A percentile compares a stretch with the other conserved stretches of the same genome.
These are phyloP conservation scores for Brenthis daphne DNA, from an alignment of 2,888 invertebrate species.

Conservation along the genomic window DNA sequence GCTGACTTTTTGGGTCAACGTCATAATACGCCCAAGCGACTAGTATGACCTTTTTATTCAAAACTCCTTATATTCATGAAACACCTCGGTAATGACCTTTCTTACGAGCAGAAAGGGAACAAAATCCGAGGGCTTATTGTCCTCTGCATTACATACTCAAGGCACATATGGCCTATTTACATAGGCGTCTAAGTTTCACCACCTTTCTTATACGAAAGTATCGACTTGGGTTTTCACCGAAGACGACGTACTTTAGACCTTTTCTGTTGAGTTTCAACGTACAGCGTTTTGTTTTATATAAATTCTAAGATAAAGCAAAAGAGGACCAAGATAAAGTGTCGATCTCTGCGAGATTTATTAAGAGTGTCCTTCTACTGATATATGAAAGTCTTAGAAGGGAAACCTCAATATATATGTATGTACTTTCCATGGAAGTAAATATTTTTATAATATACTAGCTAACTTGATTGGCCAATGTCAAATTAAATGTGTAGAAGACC, in stretches of 20 bases:
- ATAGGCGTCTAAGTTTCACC: constrained; percentile 29
- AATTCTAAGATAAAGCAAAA: constrained; percentile 19
- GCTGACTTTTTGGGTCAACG: not conserved
- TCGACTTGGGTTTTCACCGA: constrained; percentile 23
- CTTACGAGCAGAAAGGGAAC: constrained; percentile 25
- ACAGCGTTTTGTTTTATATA: constrained; percentile 20
- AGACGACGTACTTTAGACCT: constrained; percentile 23
- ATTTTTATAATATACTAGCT: no score
- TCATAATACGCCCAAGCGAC: constrained; percentile 5
- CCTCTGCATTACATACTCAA: constrained; percentile 20
- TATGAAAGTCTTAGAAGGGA: not conserved
- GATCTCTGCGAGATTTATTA: constrained; percentile 26
- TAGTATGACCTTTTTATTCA: constrained; percentile 15
- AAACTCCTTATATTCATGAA: constrained; percentile 24
- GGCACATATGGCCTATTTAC: constrained; percentile 28
- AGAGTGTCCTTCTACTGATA: constrained; percentile 23
- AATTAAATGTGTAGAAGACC: no score
- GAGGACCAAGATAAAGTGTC: constrained; percentile 26
- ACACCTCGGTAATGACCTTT: constrained; percentile 23
- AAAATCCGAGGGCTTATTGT: constrained; percentile 26
- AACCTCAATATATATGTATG: not conserved
- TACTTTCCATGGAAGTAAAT: no score
- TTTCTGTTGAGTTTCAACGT: constrained; percentile 15
- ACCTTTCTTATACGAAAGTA: constrained; percentile 26
- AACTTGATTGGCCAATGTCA: no score